Base-by-base conservation (phyloP, 1,140 invertebrate genomes). In the Centruroides vittatus region DNA sequence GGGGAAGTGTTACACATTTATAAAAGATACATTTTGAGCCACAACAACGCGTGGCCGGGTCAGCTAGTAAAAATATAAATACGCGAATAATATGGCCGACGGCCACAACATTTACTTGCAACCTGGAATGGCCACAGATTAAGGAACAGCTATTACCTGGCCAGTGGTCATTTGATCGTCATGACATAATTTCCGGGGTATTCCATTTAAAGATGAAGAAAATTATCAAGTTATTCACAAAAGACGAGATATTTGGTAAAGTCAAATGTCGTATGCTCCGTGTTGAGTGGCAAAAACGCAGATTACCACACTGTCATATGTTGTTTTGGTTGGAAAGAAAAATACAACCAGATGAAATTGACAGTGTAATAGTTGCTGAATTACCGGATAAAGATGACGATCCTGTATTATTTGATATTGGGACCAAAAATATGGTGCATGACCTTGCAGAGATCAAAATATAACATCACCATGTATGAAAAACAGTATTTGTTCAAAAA, bases 91-190 rank as follows among this genome's bases (percentile, higher is more conserved):
- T n/a, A n/a, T n/a, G n/a, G n/a, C n/a, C n/a, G n/a, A n/a, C n/a
- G n/a, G n/a, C n/a, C n/a, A n/a, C n/a, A 23, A 79, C 75, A 34
- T 73, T 79, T 41, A 80, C 78, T 10, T 75, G 71, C 57, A 80
- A 78, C 67, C 73, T 74, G 41, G 66, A 64, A 11, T 76, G 74
- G 71, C 13, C 55, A 7, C 74, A 78, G 64, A 75, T 78, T 36
- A 34, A 13, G 51, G 3, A 9, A 61, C 11, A 47, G 53, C 11
- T 51, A 63, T 23, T 54, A 9, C 67, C 74, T 65, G 62, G 23
- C 13, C 35, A 66, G 41, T 3, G 11, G 55, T 9, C 35, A 23
- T 23, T 23, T 23, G 10, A n/a, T 11, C 4, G 35, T 12, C 10
- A 56, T 13, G 52, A 41, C 5, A 41, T 41, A 6, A 8, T 41